phyloP scores from a whole-genome alignment of 2,797 vertebrate genomes.

The Diceros bicornis region DNA sequence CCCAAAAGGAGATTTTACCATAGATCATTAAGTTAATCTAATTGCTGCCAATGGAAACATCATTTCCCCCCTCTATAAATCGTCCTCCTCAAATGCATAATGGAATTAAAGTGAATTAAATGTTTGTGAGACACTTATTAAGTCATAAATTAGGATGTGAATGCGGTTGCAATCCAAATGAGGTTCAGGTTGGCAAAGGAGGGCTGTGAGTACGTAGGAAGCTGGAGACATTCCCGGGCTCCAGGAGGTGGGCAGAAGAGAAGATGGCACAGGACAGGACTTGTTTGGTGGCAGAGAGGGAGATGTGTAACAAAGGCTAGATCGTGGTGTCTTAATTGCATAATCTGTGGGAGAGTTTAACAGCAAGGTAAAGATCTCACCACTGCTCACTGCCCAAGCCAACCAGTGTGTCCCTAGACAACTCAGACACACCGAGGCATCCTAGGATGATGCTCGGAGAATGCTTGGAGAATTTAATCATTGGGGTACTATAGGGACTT shows the following conservation, averaged over 20 bases:
- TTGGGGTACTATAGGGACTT: background rate
- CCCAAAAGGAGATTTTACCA: background rate
- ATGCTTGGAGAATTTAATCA: background rate
- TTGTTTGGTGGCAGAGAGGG: background rate
- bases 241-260: background rate
- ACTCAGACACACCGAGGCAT: background rate
- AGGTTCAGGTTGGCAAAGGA: conserved; percentile 16
- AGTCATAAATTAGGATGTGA: conserved; percentile 60
- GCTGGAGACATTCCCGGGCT: background rate
- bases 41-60: background rate
- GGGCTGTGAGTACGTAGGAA: background rate
- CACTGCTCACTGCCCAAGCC: background rate
- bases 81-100: conserved; percentile 53
- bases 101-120: conserved; percentile 73
- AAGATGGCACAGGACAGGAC: background rate
- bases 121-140: conserved; percentile 70
- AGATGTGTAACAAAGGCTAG: background rate
- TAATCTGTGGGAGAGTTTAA: background rate
- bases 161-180: conserved; percentile 20
- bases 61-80: background rate
- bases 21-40: conserved; percentile 10
- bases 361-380: background rate
- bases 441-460: background rate
- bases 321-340: background rate
- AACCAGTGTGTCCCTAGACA: background rate